phyloP scores from a whole-genome alignment of 2,797 vertebrate genomes.

The Spheniscus humboldti region DNA sequence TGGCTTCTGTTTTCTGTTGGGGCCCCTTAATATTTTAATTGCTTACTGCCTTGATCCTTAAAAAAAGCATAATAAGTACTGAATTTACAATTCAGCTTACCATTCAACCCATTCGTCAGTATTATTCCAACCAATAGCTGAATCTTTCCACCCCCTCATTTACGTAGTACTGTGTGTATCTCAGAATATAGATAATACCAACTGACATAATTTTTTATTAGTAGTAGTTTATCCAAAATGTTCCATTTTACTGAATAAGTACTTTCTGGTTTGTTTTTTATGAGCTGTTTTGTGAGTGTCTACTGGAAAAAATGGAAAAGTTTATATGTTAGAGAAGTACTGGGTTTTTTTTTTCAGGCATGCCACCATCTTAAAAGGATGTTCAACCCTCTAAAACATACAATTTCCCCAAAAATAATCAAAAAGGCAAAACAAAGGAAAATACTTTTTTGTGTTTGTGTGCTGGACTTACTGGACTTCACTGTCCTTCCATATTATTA shows the following conservation, averaged over 20 bases:
- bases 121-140: background rate
- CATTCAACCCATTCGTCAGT: background rate
- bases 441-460: background rate
- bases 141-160: background rate
- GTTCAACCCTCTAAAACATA: background rate
- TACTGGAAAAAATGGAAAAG: background rate
- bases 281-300: background rate
- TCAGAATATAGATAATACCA: background rate
- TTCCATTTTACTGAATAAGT: background rate
- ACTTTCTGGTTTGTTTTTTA: background rate
- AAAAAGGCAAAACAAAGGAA: background rate
- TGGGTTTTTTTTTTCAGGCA: background rate
- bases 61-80: background rate
- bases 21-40: background rate
- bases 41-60: background rate
- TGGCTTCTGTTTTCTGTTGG: background rate
- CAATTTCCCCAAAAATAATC: background rate
- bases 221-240: background rate
- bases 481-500: background rate
- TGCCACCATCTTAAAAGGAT: background rate
- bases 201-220: background rate
- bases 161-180: background rate
- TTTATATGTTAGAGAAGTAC: background rate
- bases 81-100: background rate
- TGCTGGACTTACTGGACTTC: background rate